These are phyloP conservation scores for Axea sp. DNA, from an alignment of 2,888 invertebrate species.

Conservation along the genomic window DNA sequence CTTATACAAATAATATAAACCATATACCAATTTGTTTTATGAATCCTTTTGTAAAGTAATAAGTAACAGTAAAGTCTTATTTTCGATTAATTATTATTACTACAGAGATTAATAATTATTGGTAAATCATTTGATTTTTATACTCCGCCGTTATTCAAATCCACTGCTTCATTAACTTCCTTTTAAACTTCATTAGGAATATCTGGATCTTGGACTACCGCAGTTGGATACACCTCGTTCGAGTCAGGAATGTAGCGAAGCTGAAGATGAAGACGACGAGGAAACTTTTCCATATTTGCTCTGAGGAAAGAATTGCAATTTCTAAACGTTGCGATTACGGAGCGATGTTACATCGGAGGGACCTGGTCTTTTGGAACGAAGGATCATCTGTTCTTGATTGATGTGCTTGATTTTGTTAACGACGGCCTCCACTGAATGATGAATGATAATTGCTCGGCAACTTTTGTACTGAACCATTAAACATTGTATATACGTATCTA, in stretches of 20 bases:
- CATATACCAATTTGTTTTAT: too few species aligned
- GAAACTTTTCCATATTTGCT: conserved; percentile 78
- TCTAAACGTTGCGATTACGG: conserved; percentile 1
- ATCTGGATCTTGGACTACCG: conserved; percentile 92
- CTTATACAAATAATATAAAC: too few species aligned
- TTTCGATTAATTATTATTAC: too few species aligned
- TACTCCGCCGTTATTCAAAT: too few species aligned
- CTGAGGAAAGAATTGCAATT: conserved; percentile 61
- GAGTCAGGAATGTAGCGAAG: conserved; percentile 88
- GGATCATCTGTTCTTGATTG: conserved; percentile 44
- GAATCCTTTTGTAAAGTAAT: too few species aligned
- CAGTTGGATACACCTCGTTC: conserved; percentile 94
- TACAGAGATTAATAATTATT: too few species aligned
- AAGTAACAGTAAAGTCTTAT: too few species aligned
- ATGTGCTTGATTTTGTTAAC: conserved; percentile 36
- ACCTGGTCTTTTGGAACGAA: conserved; percentile 7
- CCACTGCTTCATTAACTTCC: too few species aligned
- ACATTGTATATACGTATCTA: conserved; percentile 33
- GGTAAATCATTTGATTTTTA: too few species aligned
- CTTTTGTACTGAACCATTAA: conserved; percentile 41
- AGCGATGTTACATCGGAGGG: conserved; percentile 17
- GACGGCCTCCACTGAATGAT: conserved; percentile 31
- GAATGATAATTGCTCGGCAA: conserved; percentile 30
- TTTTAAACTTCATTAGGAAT: conserved; percentile 82
- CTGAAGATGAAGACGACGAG: conserved; percentile 78